phyloP scores from a whole-genome alignment of 2,888 invertebrate genomes.

The Ophion ventricosus region DNA sequence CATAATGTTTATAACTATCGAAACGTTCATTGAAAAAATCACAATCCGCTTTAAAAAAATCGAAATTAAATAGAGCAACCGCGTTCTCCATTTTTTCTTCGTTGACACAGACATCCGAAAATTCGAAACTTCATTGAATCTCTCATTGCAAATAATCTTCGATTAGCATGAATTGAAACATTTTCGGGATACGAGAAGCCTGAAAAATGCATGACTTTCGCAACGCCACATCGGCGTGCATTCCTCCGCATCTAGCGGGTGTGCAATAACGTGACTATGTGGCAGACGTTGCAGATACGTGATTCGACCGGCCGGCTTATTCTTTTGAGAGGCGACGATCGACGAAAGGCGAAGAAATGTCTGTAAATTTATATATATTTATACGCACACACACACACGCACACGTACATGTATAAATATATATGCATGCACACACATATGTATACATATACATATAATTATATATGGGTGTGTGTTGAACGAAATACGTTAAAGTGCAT shows the following conservation, averaged over 20 bases:
- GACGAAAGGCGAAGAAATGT: constrained; percentile 74
- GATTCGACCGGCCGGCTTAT: constrained; percentile 51
- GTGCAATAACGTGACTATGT: constrained; percentile 14
- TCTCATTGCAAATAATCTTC: too few species aligned
- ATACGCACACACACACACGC: too few species aligned
- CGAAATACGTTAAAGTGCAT: neutral
- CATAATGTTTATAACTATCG: too few species aligned
- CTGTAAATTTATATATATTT: constrained; percentile 45
- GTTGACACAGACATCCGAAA: too few species aligned
- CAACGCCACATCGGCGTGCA: neutral
- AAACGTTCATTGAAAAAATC: too few species aligned
- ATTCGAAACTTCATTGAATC: too few species aligned
- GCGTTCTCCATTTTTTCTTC: too few species aligned
- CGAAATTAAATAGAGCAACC: too few species aligned
- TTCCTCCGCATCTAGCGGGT: constrained; percentile 7
- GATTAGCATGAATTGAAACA: too few species aligned
- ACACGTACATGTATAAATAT: neutral
- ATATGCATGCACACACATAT: neutral
- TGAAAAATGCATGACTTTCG: too few species aligned
- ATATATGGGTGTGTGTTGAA: neutral
- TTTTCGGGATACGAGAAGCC: too few species aligned
- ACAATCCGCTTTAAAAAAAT: too few species aligned
- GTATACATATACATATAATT: neutral
- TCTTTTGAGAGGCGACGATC: constrained; percentile 26
- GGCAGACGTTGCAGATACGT: constrained; percentile 15